phyloP scores from a whole-genome alignment of 2,113 vertebrate genomes.

The Acrocephalus kingi region DNA sequence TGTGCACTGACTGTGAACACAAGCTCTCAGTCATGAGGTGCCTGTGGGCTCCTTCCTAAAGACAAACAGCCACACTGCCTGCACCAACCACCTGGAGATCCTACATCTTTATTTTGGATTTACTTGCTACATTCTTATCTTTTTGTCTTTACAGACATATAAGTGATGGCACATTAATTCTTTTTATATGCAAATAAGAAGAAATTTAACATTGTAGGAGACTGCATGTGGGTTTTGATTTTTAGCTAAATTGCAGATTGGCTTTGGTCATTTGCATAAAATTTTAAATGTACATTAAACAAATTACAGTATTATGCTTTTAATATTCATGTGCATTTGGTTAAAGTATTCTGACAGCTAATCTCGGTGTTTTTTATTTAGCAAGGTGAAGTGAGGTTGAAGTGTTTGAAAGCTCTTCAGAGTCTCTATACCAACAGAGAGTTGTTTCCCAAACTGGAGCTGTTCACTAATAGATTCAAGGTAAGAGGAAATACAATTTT shows the following conservation, averaged over 20 bases:
- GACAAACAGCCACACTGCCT: not conserved
- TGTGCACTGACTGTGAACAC: fast-evolving
- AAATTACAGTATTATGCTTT: not conserved
- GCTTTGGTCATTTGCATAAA: not conserved
- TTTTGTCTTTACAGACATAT: not conserved
- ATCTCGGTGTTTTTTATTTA: slow-evolving; percentile 68
- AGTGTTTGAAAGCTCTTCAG: slow-evolving; percentile 98
- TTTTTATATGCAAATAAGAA: not conserved
- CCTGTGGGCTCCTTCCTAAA: not conserved
- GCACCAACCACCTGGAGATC: not conserved
- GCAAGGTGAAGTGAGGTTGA: slow-evolving; percentile 99
- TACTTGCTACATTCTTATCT: not conserved
- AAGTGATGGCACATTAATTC: not conserved
- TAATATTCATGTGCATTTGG: slow-evolving; percentile 33
- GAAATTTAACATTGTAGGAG: not conserved
- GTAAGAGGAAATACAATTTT: slow-evolving; percentile 71
- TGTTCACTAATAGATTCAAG: slow-evolving; percentile 99
- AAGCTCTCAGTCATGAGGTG: not conserved
- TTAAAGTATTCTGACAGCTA: slow-evolving; percentile 18
- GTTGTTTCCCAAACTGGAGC: slow-evolving; percentile 95
- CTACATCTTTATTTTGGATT: not conserved
- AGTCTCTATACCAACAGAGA: slow-evolving; percentile 98
- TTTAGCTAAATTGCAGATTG: not conserved
- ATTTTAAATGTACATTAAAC: slow-evolving; percentile 25
- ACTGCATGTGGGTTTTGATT: not conserved